A percentile compares a stretch with the other conserved stretches of the same genome.
These are phyloP conservation scores for Henicopernis longicauda DNA, from an alignment of 2,113 vertebrate genomes.

Conservation along the genomic window DNA sequence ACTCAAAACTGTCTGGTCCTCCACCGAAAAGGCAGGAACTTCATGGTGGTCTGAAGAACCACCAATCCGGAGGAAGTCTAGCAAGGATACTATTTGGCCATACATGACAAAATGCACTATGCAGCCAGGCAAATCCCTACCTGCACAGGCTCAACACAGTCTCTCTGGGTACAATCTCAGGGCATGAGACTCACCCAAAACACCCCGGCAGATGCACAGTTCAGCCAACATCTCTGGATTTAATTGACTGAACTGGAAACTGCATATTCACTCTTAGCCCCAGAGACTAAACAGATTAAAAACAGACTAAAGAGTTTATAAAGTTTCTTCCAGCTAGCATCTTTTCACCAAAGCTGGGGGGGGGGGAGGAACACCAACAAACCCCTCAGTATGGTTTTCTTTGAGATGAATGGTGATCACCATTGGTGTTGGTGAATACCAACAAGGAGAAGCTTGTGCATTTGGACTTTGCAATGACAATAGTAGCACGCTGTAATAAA, in stretches of 20 bases:
- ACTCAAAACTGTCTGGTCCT: background rate
- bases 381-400: background rate
- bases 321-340: background rate
- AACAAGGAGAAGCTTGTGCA: background rate
- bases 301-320: background rate
- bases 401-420: background rate
- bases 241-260: background rate
- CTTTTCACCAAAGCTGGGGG: background rate
- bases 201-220: accelerated
- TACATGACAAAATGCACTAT: background rate
- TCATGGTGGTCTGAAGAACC: background rate
- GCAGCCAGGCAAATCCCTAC: background rate
- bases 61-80: background rate
- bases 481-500: background rate
- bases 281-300: background rate
- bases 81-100: background rate
- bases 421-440: background rate
- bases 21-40: background rate
- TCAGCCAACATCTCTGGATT: background rate
- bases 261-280: background rate
- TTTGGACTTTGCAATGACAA: background rate
- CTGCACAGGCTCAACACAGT: background rate
- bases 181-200: accelerated
- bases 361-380: background rate
- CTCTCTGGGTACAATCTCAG: background rate